Conservation (phyloP, 1,140 invertebrate genomes). For the Saccostrea echinata region DNA sequence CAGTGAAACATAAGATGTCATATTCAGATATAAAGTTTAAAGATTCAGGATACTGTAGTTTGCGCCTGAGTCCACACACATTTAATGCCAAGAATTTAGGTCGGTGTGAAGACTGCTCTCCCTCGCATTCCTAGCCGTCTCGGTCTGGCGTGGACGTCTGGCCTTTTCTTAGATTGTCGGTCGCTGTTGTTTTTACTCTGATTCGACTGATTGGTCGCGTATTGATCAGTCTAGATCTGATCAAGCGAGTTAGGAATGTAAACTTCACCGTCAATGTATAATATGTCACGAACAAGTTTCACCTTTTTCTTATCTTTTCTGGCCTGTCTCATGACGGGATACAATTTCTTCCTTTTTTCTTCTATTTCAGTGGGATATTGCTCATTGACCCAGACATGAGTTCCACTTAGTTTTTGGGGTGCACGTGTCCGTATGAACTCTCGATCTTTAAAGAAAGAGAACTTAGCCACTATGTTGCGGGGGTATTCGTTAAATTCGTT, state of each 20-base stretch:
- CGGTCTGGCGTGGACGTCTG: background rate
- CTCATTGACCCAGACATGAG: background rate
- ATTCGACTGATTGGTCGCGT: background rate
- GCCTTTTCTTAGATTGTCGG: background rate
- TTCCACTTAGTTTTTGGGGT: background rate
- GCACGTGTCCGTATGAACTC: background rate
- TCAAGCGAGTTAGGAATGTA: background rate
- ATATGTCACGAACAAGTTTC: background rate
- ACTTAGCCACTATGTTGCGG: background rate
- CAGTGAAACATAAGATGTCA: constrained; percentile 21
- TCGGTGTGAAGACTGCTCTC: background rate
- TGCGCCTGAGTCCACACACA: constrained; percentile 13
- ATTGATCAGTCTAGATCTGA: background rate
- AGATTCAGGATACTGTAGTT: background rate
- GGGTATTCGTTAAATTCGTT: too few species aligned
- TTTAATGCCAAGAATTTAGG: constrained; percentile 9
- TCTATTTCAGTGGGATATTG: background rate
- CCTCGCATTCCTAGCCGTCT: background rate
- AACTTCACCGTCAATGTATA: background rate
- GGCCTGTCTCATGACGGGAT: background rate
- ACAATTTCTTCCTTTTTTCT: background rate
- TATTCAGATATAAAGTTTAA: constrained; percentile 22
- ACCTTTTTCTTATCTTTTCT: background rate
- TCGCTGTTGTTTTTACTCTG: background rate
- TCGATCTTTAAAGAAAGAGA: background rate